Base-by-base conservation (phyloP, 2,113 vertebrate species). In the Larimichthys polyactis region DNA sequence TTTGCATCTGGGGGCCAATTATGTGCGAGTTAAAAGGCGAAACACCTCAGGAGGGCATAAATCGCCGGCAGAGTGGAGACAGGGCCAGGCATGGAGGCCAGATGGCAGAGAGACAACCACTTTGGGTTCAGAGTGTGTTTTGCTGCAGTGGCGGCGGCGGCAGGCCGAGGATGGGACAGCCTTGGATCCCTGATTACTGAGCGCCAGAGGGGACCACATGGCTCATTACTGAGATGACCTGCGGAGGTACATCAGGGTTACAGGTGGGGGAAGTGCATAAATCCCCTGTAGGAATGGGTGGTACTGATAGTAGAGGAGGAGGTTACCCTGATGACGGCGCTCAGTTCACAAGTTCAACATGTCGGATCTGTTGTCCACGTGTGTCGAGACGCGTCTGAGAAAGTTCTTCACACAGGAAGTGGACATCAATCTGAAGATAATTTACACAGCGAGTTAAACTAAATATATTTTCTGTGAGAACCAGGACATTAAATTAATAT, bases 1-100 rank as follows among this genome's bases (percentile, higher is more conserved):
- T 88, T 90, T 91, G 85, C 92, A 94, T 94, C 91, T 95, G 93
- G 89, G 85, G 90, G 90, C 89, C 92, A 94, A 95, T 94, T 95
- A 95, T 84, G 90, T 87, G 67, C 62, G 27, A 87, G 92, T 94
- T 93, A 90, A 94, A 95, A 95, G 88, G 87, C 78, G 62, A 93
- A 91, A 92, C 93, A 93, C 93, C 89, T 93, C 93, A 91, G 90
- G 88, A 92, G 91, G 93, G 89, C 90, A 90, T 94, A 91, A 93
- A 94, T 92, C 78, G 87, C 85, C 74, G 75, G 87, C 87, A 78
- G 72, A 83, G 75, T 87, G 82, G 87, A 93, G 92, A 91, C 91
- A 85, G 89, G 82, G 76, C 76, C 68, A 81, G 91, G 87, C 87
- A 92, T 95, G 93, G 90, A 80, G 87, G 88, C 92, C 94, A 95